Percentiles rank a stretch among this genome's conserved stretches.
Evolutionary conservation across 1,140 invertebrate genomes (phyloP).

Genomic region (Ephestia elutella): DNA sequence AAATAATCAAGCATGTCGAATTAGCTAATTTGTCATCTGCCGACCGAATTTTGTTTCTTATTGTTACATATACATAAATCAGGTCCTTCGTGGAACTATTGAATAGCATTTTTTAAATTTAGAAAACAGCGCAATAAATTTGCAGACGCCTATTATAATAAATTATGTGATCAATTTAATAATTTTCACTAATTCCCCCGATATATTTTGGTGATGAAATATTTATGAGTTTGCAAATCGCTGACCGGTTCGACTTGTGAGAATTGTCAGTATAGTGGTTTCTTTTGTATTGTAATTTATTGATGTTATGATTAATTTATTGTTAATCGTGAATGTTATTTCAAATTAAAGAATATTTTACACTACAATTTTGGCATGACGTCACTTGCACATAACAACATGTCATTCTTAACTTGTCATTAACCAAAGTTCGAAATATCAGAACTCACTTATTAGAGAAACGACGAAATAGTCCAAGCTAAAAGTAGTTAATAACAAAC

Average conservation of each 20-base stretch:
- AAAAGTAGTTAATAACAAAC: too few relatives aligned
- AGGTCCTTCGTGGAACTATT: conserved; percentile 44
- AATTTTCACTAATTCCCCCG: conserved; percentile 11
- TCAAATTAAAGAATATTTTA: too few relatives aligned
- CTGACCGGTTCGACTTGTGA: background rate
- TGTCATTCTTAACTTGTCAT: too few relatives aligned
- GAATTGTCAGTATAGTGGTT: background rate
- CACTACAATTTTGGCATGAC: too few relatives aligned
- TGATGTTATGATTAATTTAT: background rate
- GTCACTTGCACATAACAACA: too few relatives aligned
- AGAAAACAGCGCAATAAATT: conserved; percentile 29
- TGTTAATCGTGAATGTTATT: too few relatives aligned
- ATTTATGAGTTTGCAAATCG: conserved; percentile 9
- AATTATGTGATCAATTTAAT: conserved; percentile 20
- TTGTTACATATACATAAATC: too few relatives aligned
- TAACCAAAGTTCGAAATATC: too few relatives aligned
- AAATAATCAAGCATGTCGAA: conserved; percentile 49
- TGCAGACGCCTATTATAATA: conserved; percentile 28
- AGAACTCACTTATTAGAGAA: too few relatives aligned
- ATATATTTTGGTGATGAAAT: conserved; percentile 15
- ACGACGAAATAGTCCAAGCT: too few relatives aligned
- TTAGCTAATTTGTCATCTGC: conserved; percentile 61
- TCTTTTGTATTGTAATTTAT: background rate
- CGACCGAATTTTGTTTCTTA: too few relatives aligned
- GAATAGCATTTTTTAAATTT: conserved; percentile 26